Evolutionary conservation across 2,113 vertebrate genomes (phyloP).

Genomic region (Thunnus thynnus): DNA sequence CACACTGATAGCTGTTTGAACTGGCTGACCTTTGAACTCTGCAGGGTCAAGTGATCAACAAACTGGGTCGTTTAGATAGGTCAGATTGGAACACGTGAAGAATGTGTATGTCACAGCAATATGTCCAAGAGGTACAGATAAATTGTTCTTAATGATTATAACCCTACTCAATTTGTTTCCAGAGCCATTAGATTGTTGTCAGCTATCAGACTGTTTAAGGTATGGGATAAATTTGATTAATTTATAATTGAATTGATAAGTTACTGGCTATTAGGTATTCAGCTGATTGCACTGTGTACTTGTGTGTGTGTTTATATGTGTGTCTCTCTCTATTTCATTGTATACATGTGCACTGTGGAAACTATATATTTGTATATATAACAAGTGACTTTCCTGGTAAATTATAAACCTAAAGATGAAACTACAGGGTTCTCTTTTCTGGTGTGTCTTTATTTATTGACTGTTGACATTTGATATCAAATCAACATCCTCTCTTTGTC

Average conservation of each 20-base stretch:
- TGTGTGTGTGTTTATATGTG: background rate
- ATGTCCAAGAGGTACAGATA: conserved; percentile 56
- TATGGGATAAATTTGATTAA: conserved; percentile 56
- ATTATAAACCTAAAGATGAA: background rate
- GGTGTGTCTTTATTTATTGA: conserved; percentile 40
- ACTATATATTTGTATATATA: background rate
- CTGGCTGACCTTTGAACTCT: conserved; percentile 77
- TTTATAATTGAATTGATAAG: conserved; percentile 64
- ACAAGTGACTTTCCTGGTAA: no score
- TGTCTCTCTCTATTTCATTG: background rate
- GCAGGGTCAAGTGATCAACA: conserved; percentile 77
- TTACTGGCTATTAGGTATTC: conserved; percentile 41
- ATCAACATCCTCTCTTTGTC: conserved; percentile 46
- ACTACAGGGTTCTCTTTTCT: background rate
- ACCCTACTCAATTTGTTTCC: conserved; percentile 77
- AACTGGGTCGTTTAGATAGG: conserved; percentile 71
- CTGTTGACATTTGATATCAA: conserved; percentile 56
- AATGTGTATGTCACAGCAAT: conserved; percentile 64
- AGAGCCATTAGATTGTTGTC: conserved; percentile 76
- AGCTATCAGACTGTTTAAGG: conserved; percentile 65
- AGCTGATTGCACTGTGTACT: conserved; percentile 10
- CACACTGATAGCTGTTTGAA: conserved; percentile 81
- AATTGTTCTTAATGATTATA: conserved; percentile 78
- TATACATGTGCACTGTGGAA: background rate
- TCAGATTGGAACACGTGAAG: conserved; percentile 73